Base-by-base conservation (phyloP, 2,797 vertebrate species). In the Moxostoma hubbsi region DNA sequence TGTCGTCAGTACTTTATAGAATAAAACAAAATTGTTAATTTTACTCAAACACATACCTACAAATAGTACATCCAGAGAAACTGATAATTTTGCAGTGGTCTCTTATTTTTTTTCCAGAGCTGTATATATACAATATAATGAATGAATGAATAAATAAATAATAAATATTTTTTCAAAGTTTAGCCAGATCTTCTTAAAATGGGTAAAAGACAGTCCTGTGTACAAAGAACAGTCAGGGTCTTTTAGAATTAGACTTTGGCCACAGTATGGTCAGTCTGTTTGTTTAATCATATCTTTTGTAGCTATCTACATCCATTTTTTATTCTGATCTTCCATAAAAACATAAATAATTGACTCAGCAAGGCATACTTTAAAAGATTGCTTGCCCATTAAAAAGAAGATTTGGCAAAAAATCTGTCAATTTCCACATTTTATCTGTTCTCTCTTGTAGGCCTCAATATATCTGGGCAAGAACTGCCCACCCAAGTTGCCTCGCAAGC, bases 361-460 rank as follows among this genome's bases (percentile, higher is more conserved):
- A 87, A 87, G 86, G 83, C 64, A 74, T 12, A 43, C 70, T 77
- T 13, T 73, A 81, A 85, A 86, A 87, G 82, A 84, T 78, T 71
- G 18, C 70, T 7, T 54, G 73, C 82, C 86, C 87, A 89, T 91
- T 86, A 93, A 91, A 91, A 74, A 43, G 72, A 85, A 82, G 81
- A 83, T 92, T 90, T 92, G 92, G 90, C 89, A 89, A 79, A 85
- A 89, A 92, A 90, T 92, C 87, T 91, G 88, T 91, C 86, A 85
- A 86, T 87, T 90, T 82, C 83, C 73, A 70, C 47, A 74, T 84
- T 89, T 89, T 84, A 85, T 88, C 86, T 84, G 79, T 63, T 81
- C 83, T 59, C 61, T 85, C 24, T 6, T 68, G 82, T 82, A 85
- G 86, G 89, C 88, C 83, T 87, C 36, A 63, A 83, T 77, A 85